Evolutionary conservation across 2,797 vertebrate genomes (phyloP).

Genomic region (Eutrigla gurnardus): DNA sequence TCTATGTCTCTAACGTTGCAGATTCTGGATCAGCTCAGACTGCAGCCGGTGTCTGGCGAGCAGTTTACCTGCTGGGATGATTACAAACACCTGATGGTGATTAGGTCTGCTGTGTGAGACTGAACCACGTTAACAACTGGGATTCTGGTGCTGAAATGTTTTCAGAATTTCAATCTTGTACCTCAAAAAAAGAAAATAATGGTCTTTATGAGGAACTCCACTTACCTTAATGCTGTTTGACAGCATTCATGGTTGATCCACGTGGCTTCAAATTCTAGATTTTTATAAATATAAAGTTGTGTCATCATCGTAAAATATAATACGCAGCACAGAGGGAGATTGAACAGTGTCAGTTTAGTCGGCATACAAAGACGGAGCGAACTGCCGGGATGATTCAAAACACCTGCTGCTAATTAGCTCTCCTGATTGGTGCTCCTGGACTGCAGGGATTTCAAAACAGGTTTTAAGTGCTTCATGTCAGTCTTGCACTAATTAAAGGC

Average conservation of each 20-base stretch:
- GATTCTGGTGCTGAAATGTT: not conserved
- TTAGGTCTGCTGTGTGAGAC: not conserved
- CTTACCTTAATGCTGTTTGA: not conserved
- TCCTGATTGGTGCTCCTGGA: not conserved
- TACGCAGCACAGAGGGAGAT: no score
- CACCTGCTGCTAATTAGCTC: not conserved
- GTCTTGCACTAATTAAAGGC: not conserved
- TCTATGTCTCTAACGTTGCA: no score
- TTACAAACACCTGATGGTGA: not conserved
- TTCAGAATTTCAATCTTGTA: not conserved
- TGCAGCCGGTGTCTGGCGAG: not conserved
- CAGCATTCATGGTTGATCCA: not conserved
- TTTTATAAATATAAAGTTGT: not conserved
- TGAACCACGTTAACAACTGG: not conserved
- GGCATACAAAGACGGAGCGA: not conserved
- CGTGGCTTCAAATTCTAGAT: not conserved
- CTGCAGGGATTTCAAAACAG: not conserved
- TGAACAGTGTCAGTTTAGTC: not conserved
- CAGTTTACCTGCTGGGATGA: not conserved
- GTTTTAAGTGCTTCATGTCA: not conserved
- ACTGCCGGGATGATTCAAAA: not conserved
- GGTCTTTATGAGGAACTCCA: not conserved
- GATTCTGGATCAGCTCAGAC: not conserved
- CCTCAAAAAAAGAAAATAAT: not conserved
- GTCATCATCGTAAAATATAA: not conserved